A percentile compares a stretch with the other conserved stretches of the same genome.
Evolutionary conservation across 2,888 invertebrate genomes (phyloP).

Genomic region (Capitulum mitella): DNA sequence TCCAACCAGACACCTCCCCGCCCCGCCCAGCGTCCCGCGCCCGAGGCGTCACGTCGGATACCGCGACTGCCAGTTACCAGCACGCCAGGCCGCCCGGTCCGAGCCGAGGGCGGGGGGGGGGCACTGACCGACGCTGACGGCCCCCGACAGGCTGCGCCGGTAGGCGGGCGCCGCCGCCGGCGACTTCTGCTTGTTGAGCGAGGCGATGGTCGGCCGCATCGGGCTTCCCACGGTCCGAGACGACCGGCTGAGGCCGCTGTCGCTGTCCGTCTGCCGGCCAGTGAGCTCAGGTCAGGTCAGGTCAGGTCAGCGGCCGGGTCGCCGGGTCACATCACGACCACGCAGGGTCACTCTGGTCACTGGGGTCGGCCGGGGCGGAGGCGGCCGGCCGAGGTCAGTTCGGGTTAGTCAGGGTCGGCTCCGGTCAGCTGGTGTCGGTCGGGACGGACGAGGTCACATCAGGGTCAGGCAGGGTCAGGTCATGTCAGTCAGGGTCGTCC

Average conservation of each 20-base stretch:
- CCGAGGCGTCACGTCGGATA: no score
- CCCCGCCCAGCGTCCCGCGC: no score
- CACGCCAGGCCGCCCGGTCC: neutral
- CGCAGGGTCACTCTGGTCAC: no score
- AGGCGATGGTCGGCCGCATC: constrained; percentile 71
- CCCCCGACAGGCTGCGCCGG: constrained; percentile 15
- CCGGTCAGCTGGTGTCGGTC: no score
- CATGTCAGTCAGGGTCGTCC: no score
- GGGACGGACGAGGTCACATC: no score
- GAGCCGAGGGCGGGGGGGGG: neutral
- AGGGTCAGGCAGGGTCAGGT: neutral
- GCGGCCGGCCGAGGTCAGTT: no score
- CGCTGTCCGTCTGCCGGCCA: constrained; percentile 30
- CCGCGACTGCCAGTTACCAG: neutral
- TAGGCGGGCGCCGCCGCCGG: constrained; percentile 31
- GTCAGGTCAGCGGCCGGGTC: neutral
- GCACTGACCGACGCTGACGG: constrained; percentile 28
- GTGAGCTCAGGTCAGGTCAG: neutral
- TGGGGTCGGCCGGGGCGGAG: no score
- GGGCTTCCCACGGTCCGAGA: constrained; percentile 32
- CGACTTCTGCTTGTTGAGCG: constrained; percentile 61
- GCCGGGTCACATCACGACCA: neutral
- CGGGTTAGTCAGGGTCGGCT: no score
- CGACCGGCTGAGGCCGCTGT: constrained; percentile 27
- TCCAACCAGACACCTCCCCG: no score